A percentile compares a stretch with the other conserved stretches of the same genome.
Evolutionary conservation across 1,140 invertebrate genomes (phyloP).

Genomic region (Trichonephila clavipes): DNA sequence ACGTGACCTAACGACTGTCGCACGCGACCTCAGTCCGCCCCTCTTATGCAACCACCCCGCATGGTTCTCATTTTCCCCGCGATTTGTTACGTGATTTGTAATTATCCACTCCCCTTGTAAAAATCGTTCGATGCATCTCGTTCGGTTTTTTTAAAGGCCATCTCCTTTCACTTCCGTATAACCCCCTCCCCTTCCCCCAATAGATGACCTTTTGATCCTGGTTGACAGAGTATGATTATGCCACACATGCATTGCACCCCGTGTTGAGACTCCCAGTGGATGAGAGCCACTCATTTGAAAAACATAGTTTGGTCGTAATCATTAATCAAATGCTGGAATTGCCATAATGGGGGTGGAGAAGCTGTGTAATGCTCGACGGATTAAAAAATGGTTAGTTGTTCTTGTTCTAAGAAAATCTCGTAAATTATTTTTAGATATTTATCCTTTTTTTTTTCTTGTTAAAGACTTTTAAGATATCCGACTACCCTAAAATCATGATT

Average conservation of each 20-base stretch:
- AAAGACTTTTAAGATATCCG: too few species aligned
- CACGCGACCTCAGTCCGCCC: not conserved
- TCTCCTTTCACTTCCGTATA: not conserved
- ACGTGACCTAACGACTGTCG: not conserved
- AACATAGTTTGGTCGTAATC: not conserved
- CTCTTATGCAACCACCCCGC: not conserved
- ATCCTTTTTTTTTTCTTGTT: too few species aligned
- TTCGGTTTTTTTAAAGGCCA: not conserved
- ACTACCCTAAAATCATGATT: too few species aligned
- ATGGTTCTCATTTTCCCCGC: not conserved
- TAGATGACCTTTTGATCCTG: not conserved
- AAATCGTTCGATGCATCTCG: not conserved
- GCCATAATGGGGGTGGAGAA: not conserved
- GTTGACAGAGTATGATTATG: not conserved
- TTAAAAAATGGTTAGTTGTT: too few species aligned
- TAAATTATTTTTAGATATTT: too few species aligned
- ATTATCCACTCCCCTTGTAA: not conserved
- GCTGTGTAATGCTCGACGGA: not conserved
- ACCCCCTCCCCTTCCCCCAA: not conserved
- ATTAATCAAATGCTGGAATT: not conserved
- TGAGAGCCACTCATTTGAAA: not conserved
- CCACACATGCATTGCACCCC: not conserved
- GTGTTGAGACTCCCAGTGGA: not conserved
- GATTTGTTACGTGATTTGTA: constrained; percentile 23
- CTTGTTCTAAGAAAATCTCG: too few species aligned